phyloP scores from a whole-genome alignment of 2,888 invertebrate species.

The Leptura quadrifasciata region DNA sequence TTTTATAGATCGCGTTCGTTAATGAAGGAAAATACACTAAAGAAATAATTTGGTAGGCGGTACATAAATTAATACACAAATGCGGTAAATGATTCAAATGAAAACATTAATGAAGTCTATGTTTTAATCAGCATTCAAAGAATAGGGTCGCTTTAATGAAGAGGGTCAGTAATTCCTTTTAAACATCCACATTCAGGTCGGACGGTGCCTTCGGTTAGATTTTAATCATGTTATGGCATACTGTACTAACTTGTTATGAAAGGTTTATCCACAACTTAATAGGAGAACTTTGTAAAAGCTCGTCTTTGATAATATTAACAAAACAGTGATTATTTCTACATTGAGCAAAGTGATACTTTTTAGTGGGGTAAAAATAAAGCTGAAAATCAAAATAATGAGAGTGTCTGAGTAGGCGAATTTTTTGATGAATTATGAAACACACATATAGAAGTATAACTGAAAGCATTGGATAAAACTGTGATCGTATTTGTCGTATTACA shows the following conservation, averaged over 20 bases:
- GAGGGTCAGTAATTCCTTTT: neutral
- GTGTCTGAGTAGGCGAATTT: no score
- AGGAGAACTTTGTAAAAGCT: no score
- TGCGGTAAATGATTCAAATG: neutral
- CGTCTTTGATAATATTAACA: no score
- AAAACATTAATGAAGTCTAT: neutral
- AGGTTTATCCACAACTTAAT: neutral
- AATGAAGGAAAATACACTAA: neutral
- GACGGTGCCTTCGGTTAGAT: neutral
- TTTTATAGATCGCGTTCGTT: neutral
- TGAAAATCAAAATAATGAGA: no score
- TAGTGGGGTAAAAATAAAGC: no score
- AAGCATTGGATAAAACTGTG: no score
- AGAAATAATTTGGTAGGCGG: neutral
- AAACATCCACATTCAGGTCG: neutral
- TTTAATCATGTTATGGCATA: neutral
- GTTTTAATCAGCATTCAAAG: conserved; percentile 1
- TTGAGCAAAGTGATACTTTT: no score
- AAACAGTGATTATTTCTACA: no score
- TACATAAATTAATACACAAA: neutral
- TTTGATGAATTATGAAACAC: no score
- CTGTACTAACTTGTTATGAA: neutral
- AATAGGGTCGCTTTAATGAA: neutral
- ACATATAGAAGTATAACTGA: no score
- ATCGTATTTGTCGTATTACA: no score